Conservation (phyloP, 2,113 vertebrate species). For the Eolophus roseicapilla region DNA sequence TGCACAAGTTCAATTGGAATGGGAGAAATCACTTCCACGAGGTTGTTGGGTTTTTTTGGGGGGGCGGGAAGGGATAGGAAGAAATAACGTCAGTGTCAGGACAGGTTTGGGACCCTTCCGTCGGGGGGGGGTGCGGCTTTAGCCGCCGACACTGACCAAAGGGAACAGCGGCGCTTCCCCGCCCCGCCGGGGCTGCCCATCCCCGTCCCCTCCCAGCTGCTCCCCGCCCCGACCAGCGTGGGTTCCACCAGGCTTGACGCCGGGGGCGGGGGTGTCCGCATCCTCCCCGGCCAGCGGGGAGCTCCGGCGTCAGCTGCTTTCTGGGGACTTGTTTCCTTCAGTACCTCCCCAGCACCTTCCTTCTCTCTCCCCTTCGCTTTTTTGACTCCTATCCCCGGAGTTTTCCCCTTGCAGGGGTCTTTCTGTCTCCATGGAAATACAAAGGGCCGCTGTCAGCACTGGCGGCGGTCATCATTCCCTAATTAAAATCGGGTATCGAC, state of each 20-base stretch:
- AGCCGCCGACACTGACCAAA: fast-evolving
- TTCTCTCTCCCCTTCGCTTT: fast-evolving
- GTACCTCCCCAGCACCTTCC: neutral
- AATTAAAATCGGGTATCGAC: neutral
- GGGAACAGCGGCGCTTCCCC: neutral
- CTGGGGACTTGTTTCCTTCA: neutral
- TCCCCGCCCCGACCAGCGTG: neutral
- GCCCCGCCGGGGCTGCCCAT: neutral
- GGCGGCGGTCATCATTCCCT: neutral
- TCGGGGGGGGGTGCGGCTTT: neutral
- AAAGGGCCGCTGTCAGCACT: neutral
- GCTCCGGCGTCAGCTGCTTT: fast-evolving
- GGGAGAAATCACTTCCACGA: neutral
- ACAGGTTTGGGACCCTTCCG: neutral
- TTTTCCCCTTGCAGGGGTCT: neutral
- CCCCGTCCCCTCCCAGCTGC: neutral
- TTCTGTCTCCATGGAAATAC: constrained; percentile 8
- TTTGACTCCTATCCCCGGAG: neutral
- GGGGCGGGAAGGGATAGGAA: fast-evolving
- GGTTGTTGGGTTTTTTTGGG: neutral
- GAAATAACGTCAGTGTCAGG: too few relatives aligned
- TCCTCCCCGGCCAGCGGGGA: neutral
- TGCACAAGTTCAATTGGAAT: neutral
- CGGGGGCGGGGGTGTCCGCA: too few relatives aligned
- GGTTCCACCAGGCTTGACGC: neutral